A percentile compares a stretch with the other conserved stretches of the same genome.
phyloP scores from a whole-genome alignment of 2,113 vertebrate species.

The Caloenas nicobarica region DNA sequence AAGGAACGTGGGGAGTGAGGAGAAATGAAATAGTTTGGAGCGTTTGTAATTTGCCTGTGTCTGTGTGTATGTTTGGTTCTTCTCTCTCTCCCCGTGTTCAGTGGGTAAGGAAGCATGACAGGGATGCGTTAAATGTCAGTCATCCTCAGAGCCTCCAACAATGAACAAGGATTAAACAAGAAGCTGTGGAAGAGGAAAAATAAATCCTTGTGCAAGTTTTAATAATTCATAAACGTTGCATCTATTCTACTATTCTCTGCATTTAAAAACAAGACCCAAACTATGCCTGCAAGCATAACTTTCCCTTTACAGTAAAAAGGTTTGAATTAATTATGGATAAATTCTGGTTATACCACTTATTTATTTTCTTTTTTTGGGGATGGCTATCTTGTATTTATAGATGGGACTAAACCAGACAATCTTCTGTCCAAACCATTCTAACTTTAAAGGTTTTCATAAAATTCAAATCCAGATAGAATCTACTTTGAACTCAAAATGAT shows the following conservation, averaged over 20 bases:
- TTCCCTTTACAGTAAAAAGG: not conserved
- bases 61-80: not conserved
- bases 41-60: slow-evolving; percentile 33
- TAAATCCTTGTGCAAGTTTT: slow-evolving; percentile 48
- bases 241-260: slow-evolving; percentile 65
- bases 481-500: not conserved
- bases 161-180: slow-evolving; percentile 51
- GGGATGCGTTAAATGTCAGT: slow-evolving; percentile 67
- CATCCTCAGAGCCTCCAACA: slow-evolving; percentile 58
- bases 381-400: not conserved
- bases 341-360: not conserved
- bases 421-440: not conserved
- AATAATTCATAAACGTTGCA: slow-evolving; percentile 74
- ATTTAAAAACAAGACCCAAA: slow-evolving; percentile 65
- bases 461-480: not conserved
- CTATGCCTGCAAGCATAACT: slow-evolving; percentile 58
- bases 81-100: not conserved
- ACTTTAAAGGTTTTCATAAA: not conserved
- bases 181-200: slow-evolving; percentile 46
- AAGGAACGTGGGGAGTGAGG: slow-evolving; percentile 34
- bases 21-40: slow-evolving; percentile 62
- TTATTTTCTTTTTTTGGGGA: not conserved
- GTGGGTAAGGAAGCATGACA: slow-evolving; percentile 48
- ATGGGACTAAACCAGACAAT: not conserved
- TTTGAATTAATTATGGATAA: slow-evolving; percentile 37